Conservation (phyloP, 35 echinoderm and acorn worm species). For the Ophioderma brevispina region DNA sequence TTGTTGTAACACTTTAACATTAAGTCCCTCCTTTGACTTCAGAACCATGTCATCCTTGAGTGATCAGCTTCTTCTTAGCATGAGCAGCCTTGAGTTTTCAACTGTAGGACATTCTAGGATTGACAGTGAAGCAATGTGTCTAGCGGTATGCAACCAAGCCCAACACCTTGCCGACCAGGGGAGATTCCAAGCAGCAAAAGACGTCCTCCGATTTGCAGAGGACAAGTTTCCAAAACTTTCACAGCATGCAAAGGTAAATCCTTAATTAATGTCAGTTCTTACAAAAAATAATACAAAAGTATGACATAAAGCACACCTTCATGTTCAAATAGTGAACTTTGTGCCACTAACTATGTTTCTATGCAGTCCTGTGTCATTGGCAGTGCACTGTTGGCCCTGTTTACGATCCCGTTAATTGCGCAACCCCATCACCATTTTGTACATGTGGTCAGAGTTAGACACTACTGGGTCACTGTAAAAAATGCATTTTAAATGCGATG, state of each 20-base stretch:
- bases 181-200: slow-evolving; percentile 23
- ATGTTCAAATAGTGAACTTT: background rate
- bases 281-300: too few relatives aligned
- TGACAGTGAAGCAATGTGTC: slow-evolving; percentile 82
- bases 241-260: slow-evolving; percentile 91
- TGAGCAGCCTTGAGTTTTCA: slow-evolving; percentile 16
- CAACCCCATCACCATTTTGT: too few relatives aligned
- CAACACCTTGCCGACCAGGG: slow-evolving; percentile 67
- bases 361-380: too few relatives aligned
- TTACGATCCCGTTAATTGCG: too few relatives aligned
- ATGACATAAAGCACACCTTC: too few relatives aligned
- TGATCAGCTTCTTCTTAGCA: slow-evolving; percentile 80
- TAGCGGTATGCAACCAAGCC: slow-evolving; percentile 85
- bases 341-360: background rate
- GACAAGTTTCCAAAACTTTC: slow-evolving; percentile 57
- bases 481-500: too few relatives aligned
- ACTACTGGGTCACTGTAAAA: too few relatives aligned
- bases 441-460: too few relatives aligned
- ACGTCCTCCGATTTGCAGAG: slow-evolving; percentile 74
- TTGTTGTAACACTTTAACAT: too few relatives aligned
- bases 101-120: slow-evolving; percentile 6
- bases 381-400: too few relatives aligned
- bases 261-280: too few relatives aligned
- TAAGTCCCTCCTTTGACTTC: background rate
- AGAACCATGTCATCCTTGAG: slow-evolving; percentile 83